Percentiles rank a stretch among this genome's conserved stretches.
Conservation (phyloP, 2,888 invertebrate genomes). For the Melinopterus prodromus region DNA sequence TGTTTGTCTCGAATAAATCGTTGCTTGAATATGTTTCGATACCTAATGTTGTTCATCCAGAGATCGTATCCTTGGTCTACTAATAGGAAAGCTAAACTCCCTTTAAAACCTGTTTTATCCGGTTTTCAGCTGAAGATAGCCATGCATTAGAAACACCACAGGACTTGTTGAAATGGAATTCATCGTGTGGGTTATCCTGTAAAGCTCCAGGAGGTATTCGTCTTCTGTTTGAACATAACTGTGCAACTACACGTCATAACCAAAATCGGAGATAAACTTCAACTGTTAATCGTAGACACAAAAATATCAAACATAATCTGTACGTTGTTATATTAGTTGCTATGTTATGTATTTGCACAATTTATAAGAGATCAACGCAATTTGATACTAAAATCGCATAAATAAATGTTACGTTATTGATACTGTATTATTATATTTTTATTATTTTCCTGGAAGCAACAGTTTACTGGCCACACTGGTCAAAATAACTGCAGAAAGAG, state of each 20-base stretch:
- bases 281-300: neutral
- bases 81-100: conserved; percentile 61
- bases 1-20: too few species aligned
- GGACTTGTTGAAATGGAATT: conserved; percentile 41
- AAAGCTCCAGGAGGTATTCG: conserved; percentile 65
- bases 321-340: too few species aligned
- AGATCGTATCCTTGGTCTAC: conserved; percentile 59
- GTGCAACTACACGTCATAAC: conserved; percentile 60
- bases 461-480: too few species aligned
- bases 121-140: conserved; percentile 65
- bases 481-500: too few species aligned
- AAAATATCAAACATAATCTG: too few species aligned
- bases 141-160: conserved; percentile 64
- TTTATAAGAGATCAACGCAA: too few species aligned
- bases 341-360: too few species aligned
- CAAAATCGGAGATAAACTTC: conserved; percentile 43
- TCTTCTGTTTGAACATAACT: conserved; percentile 60
- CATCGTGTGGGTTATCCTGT: conserved; percentile 63
- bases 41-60: conserved; percentile 68
- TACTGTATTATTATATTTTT: too few species aligned
- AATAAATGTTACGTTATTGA: too few species aligned
- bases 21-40: too few species aligned
- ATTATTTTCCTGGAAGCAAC: too few species aligned
- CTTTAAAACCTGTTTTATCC: conserved; percentile 66
- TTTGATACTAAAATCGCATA: too few species aligned